Conservation (phyloP, 92 coral and sea anemone species). For the Epizoanthus rinbou region DNA sequence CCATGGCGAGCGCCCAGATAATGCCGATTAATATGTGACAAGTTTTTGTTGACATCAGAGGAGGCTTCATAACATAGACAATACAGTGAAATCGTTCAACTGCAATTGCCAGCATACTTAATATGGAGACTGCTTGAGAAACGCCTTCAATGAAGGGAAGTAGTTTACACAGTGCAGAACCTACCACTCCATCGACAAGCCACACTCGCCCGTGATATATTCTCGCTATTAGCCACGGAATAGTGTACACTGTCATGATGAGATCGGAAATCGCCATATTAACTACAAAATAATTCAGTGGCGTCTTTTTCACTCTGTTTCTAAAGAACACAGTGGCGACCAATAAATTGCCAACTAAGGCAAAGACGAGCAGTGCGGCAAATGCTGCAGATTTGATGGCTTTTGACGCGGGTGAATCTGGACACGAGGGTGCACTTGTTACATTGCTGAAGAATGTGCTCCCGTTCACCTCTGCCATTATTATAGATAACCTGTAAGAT, state of each 20-base stretch:
- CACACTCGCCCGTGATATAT: not conserved
- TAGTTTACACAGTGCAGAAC: constrained; percentile 17
- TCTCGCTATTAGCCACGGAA: not conserved
- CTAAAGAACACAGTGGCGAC: too few species aligned
- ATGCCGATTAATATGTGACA: not conserved
- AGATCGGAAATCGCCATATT: constrained; percentile 30
- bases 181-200: not conserved
- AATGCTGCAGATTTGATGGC: too few species aligned
- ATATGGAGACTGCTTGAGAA: constrained; percentile 10
- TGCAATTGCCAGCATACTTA: constrained; percentile 27
- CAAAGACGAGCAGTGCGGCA: too few species aligned
- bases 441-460: too few species aligned
- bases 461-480: too few species aligned
- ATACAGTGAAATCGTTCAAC: constrained; percentile 30
- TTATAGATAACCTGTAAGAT: too few species aligned
- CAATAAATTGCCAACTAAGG: too few species aligned
- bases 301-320: too few species aligned
- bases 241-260: not conserved
- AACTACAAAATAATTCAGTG: constrained; percentile 7
- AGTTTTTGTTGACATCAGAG: not conserved
- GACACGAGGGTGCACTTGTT: too few species aligned
- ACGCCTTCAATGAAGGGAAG: constrained; percentile 3
- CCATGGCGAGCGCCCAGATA: not conserved
- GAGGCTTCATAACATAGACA: constrained; percentile 4
- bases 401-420: too few species aligned